Conservation (phyloP, 2,797 vertebrate species). For the Bovichtus variegatus region DNA sequence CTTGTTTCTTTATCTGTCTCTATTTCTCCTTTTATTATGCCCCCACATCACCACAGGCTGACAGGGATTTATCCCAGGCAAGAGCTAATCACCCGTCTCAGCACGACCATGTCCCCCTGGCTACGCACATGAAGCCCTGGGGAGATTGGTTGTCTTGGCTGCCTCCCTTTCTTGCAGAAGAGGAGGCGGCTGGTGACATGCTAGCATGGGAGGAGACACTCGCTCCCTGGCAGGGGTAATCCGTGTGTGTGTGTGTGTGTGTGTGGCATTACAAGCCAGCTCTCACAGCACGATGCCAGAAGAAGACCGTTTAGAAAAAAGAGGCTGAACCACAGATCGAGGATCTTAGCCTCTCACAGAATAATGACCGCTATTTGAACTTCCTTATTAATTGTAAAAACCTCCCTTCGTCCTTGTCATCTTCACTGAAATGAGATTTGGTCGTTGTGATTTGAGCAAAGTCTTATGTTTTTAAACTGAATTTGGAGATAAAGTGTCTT, state of each 20-base stretch:
- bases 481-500: not conserved
- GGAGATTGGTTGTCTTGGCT: constrained; percentile 60
- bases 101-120: constrained; percentile 13
- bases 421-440: constrained; percentile 3
- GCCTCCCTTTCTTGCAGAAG: constrained; percentile 44
- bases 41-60: constrained; percentile 31
- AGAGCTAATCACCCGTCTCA: constrained; percentile 64
- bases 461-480: not conserved
- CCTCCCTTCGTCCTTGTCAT: not conserved
- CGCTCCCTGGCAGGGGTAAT: constrained; percentile 61
- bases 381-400: constrained; percentile 7
- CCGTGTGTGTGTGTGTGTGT: constrained; percentile 16
- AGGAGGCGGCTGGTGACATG: constrained; percentile 53
- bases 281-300: constrained; percentile 51
- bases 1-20: constrained; percentile 37
- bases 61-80: constrained; percentile 49
- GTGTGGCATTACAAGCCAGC: constrained; percentile 47
- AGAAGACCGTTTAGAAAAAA: constrained; percentile 41
- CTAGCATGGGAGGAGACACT: constrained; percentile 46
- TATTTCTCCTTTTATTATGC: constrained; percentile 9
- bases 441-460: not conserved
- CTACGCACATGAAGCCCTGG: constrained; percentile 33
- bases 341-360: constrained; percentile 39
- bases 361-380: constrained; percentile 45
- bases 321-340: constrained; percentile 47